phyloP scores from a whole-genome alignment of 2,797 vertebrate genomes.

The Cetoscarus ocellatus region DNA sequence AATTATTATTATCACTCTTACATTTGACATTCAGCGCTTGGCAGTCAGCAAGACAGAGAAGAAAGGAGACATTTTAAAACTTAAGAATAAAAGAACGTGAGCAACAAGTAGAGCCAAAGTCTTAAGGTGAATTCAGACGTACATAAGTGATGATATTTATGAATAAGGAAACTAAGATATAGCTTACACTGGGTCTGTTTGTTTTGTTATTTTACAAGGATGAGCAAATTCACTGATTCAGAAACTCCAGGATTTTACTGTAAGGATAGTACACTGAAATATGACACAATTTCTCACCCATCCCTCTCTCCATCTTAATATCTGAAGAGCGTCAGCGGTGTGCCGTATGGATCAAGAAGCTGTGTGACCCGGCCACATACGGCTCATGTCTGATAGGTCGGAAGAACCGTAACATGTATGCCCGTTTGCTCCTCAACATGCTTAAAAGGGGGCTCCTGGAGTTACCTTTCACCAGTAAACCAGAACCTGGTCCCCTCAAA shows the following conservation, averaged over 20 bases:
- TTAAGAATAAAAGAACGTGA: too few species aligned
- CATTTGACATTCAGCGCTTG: too few species aligned
- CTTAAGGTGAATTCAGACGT: too few species aligned
- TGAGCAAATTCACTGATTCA: not conserved
- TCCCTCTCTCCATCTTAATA: not conserved
- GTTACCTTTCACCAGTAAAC: constrained; percentile 89
- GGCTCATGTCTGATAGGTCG: constrained; percentile 85
- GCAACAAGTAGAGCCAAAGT: too few species aligned
- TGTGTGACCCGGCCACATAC: constrained; percentile 88
- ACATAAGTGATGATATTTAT: too few species aligned
- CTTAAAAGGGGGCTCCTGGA: constrained; percentile 89
- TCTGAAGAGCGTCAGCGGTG: constrained; percentile 89
- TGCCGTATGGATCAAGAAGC: constrained; percentile 94
- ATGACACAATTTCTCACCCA: too few species aligned
- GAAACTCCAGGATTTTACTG: not conserved
- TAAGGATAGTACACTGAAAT: not conserved
- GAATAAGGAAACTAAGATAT: too few species aligned
- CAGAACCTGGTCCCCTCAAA: constrained; percentile 89
- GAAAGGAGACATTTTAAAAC: too few species aligned
- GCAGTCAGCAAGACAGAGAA: too few species aligned
- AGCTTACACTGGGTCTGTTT: not conserved
- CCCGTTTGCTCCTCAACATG: constrained; percentile 92
- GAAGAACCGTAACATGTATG: constrained; percentile 92
- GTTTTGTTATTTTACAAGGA: not conserved
- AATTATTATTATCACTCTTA: too few species aligned